Conservation (phyloP, 2,113 vertebrate genomes). For the Nerophis ophidion region DNA sequence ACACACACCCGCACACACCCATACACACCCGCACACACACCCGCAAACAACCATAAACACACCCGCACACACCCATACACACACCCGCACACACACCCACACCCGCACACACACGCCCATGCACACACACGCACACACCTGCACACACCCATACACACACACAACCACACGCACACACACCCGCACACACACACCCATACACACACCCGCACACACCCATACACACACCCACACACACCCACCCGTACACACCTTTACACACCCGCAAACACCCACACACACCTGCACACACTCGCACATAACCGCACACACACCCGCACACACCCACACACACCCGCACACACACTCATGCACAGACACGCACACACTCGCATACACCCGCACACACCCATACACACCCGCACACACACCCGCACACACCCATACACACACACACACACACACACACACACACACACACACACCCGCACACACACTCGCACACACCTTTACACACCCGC, state of each 20-base stretch:
- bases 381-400: constrained; percentile 33
- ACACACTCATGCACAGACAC: constrained; percentile 1
- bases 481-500: not conserved
- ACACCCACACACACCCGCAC: constrained; percentile 31
- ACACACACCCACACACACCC: constrained; percentile 25
- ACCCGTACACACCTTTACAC: constrained; percentile 1
- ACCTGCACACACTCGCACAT: constrained; percentile 30
- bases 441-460: not conserved
- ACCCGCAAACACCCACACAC: not conserved
- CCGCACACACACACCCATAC: constrained; percentile 21
- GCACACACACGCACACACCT: not conserved
- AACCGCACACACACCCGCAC: not conserved
- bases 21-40: constrained; percentile 23
- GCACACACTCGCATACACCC: not conserved
- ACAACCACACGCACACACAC: no score
- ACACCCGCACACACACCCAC: constrained; percentile 31
- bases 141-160: constrained; percentile 3
- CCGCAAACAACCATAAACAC: constrained; percentile 1
- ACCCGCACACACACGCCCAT: no score
- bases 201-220: not conserved
- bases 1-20: not conserved
- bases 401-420: no score
- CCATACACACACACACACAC: constrained; percentile 3
- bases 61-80: not conserved
- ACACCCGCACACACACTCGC: constrained; percentile 28